Conservation (phyloP, 2,797 vertebrate species). For the Knipowitschia caucasica region DNA sequence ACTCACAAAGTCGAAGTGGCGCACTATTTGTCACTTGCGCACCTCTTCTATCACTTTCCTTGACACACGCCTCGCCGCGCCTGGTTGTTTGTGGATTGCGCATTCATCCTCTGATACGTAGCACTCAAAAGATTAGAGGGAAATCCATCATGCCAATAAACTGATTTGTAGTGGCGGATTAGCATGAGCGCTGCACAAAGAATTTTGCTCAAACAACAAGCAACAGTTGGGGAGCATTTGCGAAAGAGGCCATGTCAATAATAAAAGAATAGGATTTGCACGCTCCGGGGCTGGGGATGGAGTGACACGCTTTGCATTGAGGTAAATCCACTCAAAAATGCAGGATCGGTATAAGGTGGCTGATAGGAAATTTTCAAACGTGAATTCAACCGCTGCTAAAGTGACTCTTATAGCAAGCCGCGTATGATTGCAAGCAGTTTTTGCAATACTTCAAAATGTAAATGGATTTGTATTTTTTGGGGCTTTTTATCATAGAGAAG, state of each 20-base stretch:
- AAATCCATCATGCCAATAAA: constrained; percentile 24
- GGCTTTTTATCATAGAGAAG: no score
- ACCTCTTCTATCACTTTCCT: constrained; percentile 46
- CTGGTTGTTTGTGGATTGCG: constrained; percentile 43
- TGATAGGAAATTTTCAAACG: constrained; percentile 16
- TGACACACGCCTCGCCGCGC: constrained; percentile 44
- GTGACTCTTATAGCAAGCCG: background rate
- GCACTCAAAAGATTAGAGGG: constrained; percentile 20
- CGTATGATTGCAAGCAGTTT: background rate
- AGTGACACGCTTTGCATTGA: background rate
- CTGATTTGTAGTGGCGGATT: constrained; percentile 3
- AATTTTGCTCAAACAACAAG: background rate
- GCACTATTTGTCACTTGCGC: constrained; percentile 15
- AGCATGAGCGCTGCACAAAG: constrained; percentile 21
- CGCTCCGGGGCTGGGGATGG: background rate
- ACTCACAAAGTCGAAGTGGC: constrained; percentile 19
- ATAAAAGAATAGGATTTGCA: constrained; percentile 1
- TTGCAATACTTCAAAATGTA: background rate
- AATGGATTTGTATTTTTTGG: no score
- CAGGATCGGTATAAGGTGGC: constrained; percentile 3
- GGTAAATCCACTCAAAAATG: constrained; percentile 27
- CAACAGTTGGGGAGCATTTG: constrained; percentile 12
- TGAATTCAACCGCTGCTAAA: constrained; percentile 14
- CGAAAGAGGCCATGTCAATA: background rate
- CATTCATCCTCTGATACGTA: constrained; percentile 40